These are phyloP conservation scores for Hystrix cristata DNA, from an alignment of 2,113 vertebrate species.

Conservation along the genomic window DNA sequence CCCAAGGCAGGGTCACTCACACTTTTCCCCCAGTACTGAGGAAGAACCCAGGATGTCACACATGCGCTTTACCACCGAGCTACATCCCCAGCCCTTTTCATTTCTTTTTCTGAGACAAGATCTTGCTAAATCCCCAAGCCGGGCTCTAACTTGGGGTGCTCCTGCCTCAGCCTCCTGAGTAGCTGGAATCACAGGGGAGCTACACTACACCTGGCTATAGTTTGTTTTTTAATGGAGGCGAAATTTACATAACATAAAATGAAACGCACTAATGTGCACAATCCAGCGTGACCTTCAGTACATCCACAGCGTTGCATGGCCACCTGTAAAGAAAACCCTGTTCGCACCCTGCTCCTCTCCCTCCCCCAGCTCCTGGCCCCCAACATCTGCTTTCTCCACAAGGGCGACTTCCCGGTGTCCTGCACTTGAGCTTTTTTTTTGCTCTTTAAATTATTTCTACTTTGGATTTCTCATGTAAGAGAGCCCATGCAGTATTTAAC, in stretches of 20 bases:
- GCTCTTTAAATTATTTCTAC: background rate
- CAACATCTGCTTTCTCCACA: background rate
- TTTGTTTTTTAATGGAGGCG: background rate
- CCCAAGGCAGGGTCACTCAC: rapidly evolving
- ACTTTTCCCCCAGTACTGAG: background rate
- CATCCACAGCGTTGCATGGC: background rate
- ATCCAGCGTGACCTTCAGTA: background rate
- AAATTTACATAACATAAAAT: background rate
- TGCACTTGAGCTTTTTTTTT: background rate
- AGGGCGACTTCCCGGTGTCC: background rate
- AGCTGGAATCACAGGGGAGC: background rate
- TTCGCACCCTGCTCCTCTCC: rapidly evolving
- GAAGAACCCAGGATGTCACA: background rate
- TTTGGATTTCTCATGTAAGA: background rate
- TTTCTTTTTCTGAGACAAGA: background rate
- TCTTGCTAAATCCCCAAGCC: background rate
- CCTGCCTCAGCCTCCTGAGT: background rate
- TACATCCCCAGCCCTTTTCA: background rate
- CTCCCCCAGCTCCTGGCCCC: background rate
- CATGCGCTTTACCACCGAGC: background rate
- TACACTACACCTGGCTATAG: background rate
- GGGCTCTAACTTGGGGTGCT: background rate
- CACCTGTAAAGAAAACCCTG: background rate
- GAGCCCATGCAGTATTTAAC: background rate
- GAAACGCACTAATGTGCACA: background rate